phyloP scores from a whole-genome alignment of 2,888 invertebrate species.

The Andrena camellia region DNA sequence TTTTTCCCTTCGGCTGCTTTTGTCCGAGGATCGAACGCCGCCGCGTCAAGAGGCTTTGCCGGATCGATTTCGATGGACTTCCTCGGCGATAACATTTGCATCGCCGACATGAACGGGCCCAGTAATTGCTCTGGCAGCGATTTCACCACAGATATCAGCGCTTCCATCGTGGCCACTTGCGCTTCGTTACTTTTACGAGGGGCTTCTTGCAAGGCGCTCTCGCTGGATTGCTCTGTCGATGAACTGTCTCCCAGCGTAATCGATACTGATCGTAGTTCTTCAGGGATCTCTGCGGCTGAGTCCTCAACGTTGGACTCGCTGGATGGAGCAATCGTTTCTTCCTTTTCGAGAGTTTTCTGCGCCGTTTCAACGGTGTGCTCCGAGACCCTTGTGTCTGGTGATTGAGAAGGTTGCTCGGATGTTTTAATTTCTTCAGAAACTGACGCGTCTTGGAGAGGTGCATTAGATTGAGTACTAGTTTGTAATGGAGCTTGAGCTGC shows the following conservation, averaged over 20 bases:
- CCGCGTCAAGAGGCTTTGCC: not conserved
- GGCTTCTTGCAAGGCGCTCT: not conserved
- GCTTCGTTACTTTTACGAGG: constrained; percentile 33
- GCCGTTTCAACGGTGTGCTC: not conserved
- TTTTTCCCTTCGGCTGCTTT: too few species aligned
- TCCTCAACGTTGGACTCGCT: not conserved
- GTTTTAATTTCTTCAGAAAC: not conserved
- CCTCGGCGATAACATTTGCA: constrained; percentile 77
- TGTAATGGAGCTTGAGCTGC: not conserved
- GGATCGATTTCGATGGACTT: constrained; percentile 37
- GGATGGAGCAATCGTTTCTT: not conserved
- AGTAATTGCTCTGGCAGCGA: constrained; percentile 80
- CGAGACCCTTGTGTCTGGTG: not conserved
- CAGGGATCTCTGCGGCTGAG: not conserved
- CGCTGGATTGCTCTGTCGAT: not conserved
- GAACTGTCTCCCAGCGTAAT: not conserved
- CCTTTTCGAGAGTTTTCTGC: not conserved
- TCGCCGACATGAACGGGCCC: constrained; percentile 77
- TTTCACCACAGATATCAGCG: constrained; percentile 79
- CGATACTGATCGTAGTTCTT: constrained; percentile 11
- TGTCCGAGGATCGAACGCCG: not conserved
- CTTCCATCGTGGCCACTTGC: constrained; percentile 72
- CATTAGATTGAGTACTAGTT: not conserved
- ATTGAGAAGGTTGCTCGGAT: not conserved
- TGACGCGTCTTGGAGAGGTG: not conserved